Evolutionary conservation across 2,888 invertebrate genomes (phyloP).

Genomic region (Campoplex nolae): DNA sequence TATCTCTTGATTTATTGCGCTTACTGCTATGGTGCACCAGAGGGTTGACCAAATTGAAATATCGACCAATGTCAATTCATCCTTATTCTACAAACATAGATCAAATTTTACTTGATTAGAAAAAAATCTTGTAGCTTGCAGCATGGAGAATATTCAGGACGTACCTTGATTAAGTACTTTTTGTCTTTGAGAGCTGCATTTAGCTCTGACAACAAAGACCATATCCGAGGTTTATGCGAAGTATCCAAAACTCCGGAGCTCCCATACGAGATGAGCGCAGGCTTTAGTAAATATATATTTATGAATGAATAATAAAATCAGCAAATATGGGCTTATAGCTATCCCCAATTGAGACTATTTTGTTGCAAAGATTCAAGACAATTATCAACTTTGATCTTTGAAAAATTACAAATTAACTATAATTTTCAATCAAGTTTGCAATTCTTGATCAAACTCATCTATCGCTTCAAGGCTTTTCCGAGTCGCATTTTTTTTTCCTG

Average conservation of each 20-base stretch:
- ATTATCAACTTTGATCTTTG: neutral
- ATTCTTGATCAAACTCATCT: neutral
- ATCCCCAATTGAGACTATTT: neutral
- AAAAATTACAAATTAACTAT: neutral
- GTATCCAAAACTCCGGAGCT: constrained; percentile 85
- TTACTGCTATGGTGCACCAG: constrained; percentile 88
- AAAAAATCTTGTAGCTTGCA: neutral
- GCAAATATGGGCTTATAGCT: neutral
- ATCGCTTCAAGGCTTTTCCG: neutral
- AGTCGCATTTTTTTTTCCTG: neutral
- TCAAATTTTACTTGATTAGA: neutral
- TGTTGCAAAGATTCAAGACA: neutral
- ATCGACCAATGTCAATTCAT: constrained; percentile 88
- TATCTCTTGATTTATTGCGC: constrained; percentile 87
- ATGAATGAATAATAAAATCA: neutral
- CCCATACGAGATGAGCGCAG: constrained; percentile 86
- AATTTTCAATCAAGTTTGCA: neutral
- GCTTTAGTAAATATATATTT: constrained; percentile 81
- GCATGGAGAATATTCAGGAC: constrained; percentile 64
- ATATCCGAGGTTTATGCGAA: constrained; percentile 87
- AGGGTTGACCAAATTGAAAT: constrained; percentile 90
- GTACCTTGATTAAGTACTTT: constrained; percentile 87
- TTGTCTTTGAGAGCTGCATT: constrained; percentile 86
- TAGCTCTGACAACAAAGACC: constrained; percentile 86
- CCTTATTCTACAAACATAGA: constrained; percentile 85